These are phyloP conservation scores for Popillia japonica DNA, from an alignment of 1,140 invertebrate species.

Conservation along the genomic window DNA sequence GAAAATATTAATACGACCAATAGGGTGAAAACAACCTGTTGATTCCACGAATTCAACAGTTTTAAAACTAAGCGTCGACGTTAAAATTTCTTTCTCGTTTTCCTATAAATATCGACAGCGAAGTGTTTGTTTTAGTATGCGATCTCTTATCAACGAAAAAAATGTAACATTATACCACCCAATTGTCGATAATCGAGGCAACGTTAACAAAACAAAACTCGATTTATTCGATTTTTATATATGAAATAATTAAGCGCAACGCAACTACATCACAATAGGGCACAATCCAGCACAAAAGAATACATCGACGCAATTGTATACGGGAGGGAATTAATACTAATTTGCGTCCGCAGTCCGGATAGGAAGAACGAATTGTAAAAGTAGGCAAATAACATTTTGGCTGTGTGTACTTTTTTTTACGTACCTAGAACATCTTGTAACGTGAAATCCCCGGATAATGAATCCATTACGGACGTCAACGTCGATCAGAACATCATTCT, in stretches of 20 bases:
- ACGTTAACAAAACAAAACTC: background rate
- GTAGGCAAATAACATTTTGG: constrained; percentile 4
- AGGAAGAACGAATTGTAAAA: constrained; percentile 27
- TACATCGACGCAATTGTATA: background rate
- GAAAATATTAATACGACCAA: background rate
- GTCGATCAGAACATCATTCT: background rate
- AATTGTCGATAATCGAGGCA: background rate
- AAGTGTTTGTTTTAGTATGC: background rate
- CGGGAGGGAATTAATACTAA: constrained; percentile 7
- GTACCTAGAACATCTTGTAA: constrained; percentile 2
- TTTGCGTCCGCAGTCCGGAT: background rate
- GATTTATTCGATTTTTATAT: background rate
- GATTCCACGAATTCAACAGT: background rate
- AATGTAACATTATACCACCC: background rate
- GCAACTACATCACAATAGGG: too few species aligned
- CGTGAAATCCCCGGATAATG: background rate
- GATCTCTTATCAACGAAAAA: constrained; percentile 3
- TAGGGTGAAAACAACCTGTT: constrained; percentile 7
- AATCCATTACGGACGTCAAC: constrained; percentile 7
- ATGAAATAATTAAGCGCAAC: too few species aligned
- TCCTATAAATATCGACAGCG: background rate
- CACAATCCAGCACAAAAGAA: background rate
- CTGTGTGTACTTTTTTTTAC: background rate
- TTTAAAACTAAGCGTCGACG: background rate
- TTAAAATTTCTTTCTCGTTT: background rate